Evolutionary conservation across 2,797 vertebrate genomes (phyloP), one percentile per base, ranked within the genome.

Genomic region (Tauraco hartlaubi): DNA sequence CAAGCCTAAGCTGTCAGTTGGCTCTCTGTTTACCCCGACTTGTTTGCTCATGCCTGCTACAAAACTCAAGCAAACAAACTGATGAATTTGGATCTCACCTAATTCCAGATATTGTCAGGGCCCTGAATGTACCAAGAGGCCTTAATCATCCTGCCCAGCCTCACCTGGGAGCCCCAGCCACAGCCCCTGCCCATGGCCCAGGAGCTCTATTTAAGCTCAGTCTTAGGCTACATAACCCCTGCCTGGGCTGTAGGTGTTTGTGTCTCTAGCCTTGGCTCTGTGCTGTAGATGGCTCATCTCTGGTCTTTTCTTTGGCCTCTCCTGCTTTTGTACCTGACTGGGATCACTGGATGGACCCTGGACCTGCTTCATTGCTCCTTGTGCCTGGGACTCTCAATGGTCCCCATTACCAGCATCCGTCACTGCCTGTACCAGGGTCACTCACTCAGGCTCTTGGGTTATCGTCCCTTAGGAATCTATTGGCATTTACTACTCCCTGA

Each of bases 41-140:
- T 95, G 92, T 92, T 93, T 94, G 78, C 71, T 95, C 80, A 77
- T 46, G 63, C 49, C 64, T 71, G 39, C 49, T 33, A 77, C 51
- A 46, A 86, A 85, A 58, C 63, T 46, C 61, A 14, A 72, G 69
- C 66, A 84, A 94, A 89, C 46, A 85, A 88, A 81, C 1, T 20
- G n/a, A 67, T 54, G 2, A 1, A 58, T 68, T 74, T 25, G 23
- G 48, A 73, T 9, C 39, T 67, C 61, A 59, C 28, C 31, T 77
- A 14, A 55, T 83, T 54, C 64, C 43, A 92, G 51, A 18, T 28
- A 68, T 20, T 52, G 35, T 48, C 71, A 85, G 51, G 1, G 6
- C 25, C 39, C 49, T 71, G 37, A 29, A 12, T 17, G 19, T 23
- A 52, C 8, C 11, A 41, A 52, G 26, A 82, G 26, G 37, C 22